Base-by-base conservation (phyloP, 2,113 vertebrate genomes). In the Gobiocypris rarus region DNA sequence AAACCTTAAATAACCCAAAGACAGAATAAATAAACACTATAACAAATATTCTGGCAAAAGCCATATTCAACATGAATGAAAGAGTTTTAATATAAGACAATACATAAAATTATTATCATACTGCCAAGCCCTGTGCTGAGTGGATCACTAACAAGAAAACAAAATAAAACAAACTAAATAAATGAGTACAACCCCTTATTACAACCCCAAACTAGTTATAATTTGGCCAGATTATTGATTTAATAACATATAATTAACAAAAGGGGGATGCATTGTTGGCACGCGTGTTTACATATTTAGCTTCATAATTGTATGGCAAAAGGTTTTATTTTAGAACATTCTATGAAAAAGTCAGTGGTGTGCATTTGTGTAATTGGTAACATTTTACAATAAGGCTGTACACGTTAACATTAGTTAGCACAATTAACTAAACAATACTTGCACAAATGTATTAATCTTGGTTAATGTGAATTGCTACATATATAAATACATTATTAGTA, bases 11-110 rank as follows among this genome's bases (percentile, higher is more conserved):
- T 91, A 85, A 93, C 93, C 92, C 95, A 92, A 93, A 94, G 94
- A 93, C 83, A 90, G 84, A 89, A 97, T 96, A 97, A 97, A 98
- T 96, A 97, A 89, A 90, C 94, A 56, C 79, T 94, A 95, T 92
- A 87, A 80, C 83, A 92, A 89, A 89, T 91, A 91, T 89, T 58
- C 88, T 90, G 91, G 43, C 71, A 88, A 89, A 86, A 88, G 88
- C 85, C 90, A 84, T 88, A 91, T 89, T 88, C 89, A 92, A 94
- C 89, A 92, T 91, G 89, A 87, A 89, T 48, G 89, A 90, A 86
- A 94, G 91, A 91, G 90, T 88, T 92, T 92, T 87, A 91, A 90
- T 87, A 82, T 73, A 85, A 84, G 59, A 74, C 56, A 56, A 76
- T 58, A 79, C 71, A 82, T 48, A 45, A 63, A 69, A 76, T 58